Conservation (phyloP, 2,888 invertebrate genomes). For the Tineola bisselliella region DNA sequence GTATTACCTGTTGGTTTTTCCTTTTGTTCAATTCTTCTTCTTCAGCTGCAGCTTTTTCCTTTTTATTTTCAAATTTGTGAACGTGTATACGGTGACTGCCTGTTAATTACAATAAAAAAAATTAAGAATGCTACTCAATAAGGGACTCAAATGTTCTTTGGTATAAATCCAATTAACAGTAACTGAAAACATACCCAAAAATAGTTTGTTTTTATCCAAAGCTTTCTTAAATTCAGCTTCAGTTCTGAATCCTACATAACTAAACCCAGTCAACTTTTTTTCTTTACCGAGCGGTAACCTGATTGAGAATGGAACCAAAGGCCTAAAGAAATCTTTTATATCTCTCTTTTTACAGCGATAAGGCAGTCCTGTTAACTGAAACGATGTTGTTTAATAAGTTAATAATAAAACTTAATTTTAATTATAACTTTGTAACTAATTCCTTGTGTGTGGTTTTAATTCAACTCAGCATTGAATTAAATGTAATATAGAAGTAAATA, state of each 20-base stretch:
- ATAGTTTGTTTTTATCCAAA: conserved; percentile 84
- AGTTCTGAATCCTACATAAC: conserved; percentile 89
- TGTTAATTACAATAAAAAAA: conserved; percentile 23
- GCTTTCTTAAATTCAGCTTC: conserved; percentile 84
- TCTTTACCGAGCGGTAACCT: conserved; percentile 74
- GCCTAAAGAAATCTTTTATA: conserved; percentile 85
- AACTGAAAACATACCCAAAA: conserved; percentile 77
- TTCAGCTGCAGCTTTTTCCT: conserved; percentile 42
- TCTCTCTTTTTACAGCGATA: conserved; percentile 84
- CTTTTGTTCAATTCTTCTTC: conserved; percentile 37
- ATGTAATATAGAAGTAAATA: too few species aligned
- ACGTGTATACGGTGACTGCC: conserved; percentile 55
- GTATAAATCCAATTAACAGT: too few species aligned
- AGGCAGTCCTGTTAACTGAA: conserved; percentile 82
- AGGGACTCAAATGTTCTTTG: too few species aligned
- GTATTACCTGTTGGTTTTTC: conserved; percentile 43
- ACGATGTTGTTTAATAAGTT: conserved; percentile 17
- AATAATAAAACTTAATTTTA: too few species aligned
- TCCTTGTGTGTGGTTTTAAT: too few species aligned
- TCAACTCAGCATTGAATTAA: too few species aligned
- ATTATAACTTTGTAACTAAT: too few species aligned
- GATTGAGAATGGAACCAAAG: conserved; percentile 80
- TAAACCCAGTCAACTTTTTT: conserved; percentile 80
- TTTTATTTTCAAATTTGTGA: conserved; percentile 52
- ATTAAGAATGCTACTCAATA: neutral